Evolutionary conservation across 2,797 vertebrate species (phyloP).

Genomic region (Distichodus sexfasciatus): DNA sequence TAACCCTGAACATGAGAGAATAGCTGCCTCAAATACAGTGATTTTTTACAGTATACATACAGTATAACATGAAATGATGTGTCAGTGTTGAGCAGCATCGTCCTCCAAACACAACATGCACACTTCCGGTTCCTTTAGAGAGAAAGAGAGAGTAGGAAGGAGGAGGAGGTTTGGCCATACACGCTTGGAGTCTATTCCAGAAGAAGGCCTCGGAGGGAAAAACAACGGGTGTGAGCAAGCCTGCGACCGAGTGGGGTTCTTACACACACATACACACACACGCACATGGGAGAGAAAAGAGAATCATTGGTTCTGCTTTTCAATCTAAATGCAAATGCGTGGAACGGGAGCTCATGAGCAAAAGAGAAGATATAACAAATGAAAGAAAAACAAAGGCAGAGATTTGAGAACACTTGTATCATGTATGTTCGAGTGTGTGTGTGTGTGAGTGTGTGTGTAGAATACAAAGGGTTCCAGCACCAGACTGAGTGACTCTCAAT

Average conservation of each 20-base stretch:
- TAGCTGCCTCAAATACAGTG: too few species aligned
- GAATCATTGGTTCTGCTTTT: constrained; percentile 48
- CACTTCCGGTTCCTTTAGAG: constrained; percentile 22
- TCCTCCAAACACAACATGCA: background rate
- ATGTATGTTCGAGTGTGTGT: constrained; percentile 31
- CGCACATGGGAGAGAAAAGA: constrained; percentile 25
- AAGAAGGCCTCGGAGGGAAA: constrained; percentile 39
- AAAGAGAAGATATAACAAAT: constrained; percentile 38
- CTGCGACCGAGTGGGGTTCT: constrained; percentile 7
- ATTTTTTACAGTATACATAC: too few species aligned
- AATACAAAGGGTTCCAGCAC: too few species aligned
- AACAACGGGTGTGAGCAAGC: constrained; percentile 27
- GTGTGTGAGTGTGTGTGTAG: constrained; percentile 7
- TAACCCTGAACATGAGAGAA: too few species aligned
- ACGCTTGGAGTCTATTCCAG: constrained; percentile 27
- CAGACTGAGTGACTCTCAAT: too few species aligned
- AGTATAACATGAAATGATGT: too few species aligned
- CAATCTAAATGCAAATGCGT: constrained; percentile 58
- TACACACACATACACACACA: constrained; percentile 28
- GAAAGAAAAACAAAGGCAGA: constrained; percentile 30
- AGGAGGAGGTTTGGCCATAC: constrained; percentile 12
- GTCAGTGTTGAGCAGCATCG: too few species aligned
- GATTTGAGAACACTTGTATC: constrained; percentile 41
- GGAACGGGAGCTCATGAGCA: constrained; percentile 36
- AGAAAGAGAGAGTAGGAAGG: background rate